These are phyloP conservation scores for Blennius ocellaris DNA, from an alignment of 2,113 vertebrate species.

Conservation along the genomic window DNA sequence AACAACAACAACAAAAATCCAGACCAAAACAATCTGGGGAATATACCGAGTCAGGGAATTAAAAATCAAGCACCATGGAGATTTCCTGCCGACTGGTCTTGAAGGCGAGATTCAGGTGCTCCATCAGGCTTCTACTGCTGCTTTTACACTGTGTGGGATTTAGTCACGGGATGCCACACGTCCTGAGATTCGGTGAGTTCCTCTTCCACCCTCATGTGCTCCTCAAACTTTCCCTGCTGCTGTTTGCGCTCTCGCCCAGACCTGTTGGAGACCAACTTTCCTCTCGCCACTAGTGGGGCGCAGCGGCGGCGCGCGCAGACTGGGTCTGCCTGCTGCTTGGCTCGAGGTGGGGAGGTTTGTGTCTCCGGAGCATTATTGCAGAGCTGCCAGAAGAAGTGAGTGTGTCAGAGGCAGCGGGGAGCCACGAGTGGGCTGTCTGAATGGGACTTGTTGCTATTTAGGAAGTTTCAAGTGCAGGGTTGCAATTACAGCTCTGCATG, in stretches of 20 bases:
- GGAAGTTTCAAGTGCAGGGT: constrained; percentile 8
- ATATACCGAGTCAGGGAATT: constrained; percentile 88
- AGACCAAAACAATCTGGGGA: constrained; percentile 75
- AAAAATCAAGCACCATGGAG: constrained; percentile 91
- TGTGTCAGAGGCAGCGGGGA: background rate
- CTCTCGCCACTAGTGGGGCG: background rate
- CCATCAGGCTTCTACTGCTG: constrained; percentile 89
- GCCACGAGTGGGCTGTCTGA: background rate
- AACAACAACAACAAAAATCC: too few species aligned
- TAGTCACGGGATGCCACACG: constrained; percentile 96
- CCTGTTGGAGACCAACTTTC: constrained; percentile 37
- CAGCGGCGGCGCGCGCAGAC: background rate
- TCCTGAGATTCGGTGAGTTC: constrained; percentile 97
- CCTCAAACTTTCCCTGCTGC: constrained; percentile 44
- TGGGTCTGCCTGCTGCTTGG: background rate
- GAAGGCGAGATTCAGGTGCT: constrained; percentile 90
- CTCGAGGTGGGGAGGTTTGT: too few species aligned
- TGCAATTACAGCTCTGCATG: too few species aligned
- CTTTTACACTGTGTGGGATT: constrained; percentile 92
- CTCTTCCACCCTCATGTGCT: background rate
- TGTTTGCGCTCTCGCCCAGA: constrained; percentile 3
- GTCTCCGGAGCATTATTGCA: background rate
- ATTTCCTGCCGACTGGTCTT: constrained; percentile 88
- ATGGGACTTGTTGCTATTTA: constrained; percentile 51
- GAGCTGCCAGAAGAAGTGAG: background rate